A percentile compares a stretch with the other conserved stretches of the same genome.
Conservation (phyloP, 2,888 invertebrate species). For the Ypsolopha scabrella region DNA sequence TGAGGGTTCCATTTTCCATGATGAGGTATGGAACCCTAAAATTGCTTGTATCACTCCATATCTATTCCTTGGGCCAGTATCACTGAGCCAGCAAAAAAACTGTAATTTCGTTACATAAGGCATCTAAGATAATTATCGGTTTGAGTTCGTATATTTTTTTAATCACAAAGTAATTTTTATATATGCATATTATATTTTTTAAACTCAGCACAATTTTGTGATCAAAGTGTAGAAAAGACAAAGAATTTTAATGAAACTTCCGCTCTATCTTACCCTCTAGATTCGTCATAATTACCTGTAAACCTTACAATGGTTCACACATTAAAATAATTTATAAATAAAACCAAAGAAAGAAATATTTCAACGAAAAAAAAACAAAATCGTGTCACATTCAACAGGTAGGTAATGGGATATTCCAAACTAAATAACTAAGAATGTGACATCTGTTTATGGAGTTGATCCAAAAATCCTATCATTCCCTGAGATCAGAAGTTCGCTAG, state of each 20-base stretch:
- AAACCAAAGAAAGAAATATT: neutral
- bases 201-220: neutral
- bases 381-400: constrained; percentile 6
- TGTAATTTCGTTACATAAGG: too few species aligned
- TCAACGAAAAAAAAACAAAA: constrained; percentile 22
- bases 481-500: constrained; percentile 32
- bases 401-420: constrained; percentile 16
- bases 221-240: constrained; percentile 8
- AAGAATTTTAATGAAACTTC: constrained; percentile 58
- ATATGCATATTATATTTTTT: too few species aligned
- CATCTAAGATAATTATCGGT: too few species aligned
- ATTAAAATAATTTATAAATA: neutral
- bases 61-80: too few species aligned
- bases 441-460: constrained; percentile 29
- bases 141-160: too few species aligned
- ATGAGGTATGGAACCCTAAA: too few species aligned
- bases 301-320: neutral
- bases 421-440: constrained; percentile 20
- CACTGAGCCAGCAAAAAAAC: too few species aligned
- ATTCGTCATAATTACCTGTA: neutral
- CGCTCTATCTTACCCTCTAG: constrained; percentile 20
- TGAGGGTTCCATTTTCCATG: too few species aligned
- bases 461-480: constrained; percentile 28
- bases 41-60: too few species aligned
- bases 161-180: too few species aligned